phyloP scores from a whole-genome alignment of 2,888 invertebrate genomes.

The Clitarchus hookeri region DNA sequence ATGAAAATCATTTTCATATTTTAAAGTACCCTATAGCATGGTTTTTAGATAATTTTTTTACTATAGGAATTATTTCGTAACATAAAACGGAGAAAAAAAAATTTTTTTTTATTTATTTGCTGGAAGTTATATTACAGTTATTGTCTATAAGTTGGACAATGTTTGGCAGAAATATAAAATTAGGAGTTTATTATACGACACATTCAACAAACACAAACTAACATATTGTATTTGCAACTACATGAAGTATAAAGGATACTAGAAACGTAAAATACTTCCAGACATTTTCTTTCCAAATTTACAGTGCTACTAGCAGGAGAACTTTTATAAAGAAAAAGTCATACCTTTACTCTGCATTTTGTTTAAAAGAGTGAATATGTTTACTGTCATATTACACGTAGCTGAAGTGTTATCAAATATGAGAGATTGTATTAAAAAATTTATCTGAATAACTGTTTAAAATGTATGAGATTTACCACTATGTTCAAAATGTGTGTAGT shows the following conservation, averaged over 20 bases:
- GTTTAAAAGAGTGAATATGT: background rate
- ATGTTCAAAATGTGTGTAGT: too few species aligned
- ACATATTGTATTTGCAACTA: background rate
- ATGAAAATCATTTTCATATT: too few species aligned
- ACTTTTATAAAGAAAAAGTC: background rate
- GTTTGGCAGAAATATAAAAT: background rate
- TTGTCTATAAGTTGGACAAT: background rate
- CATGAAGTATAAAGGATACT: background rate
- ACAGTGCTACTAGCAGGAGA: background rate
- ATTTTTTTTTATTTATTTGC: background rate
- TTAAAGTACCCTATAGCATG: too few species aligned
- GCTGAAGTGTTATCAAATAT: too few species aligned
- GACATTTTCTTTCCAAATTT: background rate
- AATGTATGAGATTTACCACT: too few species aligned
- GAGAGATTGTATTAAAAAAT: too few species aligned
- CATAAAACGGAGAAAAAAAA: background rate
- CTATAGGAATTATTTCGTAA: too few species aligned
- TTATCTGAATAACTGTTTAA: too few species aligned
- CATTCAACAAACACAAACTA: background rate
- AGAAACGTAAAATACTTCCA: background rate
- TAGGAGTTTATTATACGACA: background rate
- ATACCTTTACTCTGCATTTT: background rate
- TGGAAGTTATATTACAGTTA: too few species aligned
- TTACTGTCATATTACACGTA: too few species aligned
- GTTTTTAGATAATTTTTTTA: too few species aligned